These are phyloP conservation scores for Psilopogon haemacephalus DNA, from an alignment of 2,113 vertebrate genomes.

Conservation along the genomic window DNA sequence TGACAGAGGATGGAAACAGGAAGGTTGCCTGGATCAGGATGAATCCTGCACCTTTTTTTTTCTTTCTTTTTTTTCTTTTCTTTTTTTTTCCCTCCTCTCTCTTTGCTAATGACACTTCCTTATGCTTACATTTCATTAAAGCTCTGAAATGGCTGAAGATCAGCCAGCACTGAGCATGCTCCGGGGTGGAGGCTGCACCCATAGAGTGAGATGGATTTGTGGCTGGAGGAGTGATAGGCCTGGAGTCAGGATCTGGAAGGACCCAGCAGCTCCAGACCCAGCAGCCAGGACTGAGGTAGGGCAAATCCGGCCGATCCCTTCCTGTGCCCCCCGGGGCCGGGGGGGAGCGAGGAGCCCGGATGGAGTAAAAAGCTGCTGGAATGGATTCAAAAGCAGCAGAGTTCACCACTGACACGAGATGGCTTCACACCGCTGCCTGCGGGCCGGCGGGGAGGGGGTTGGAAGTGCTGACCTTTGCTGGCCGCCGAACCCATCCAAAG, in stretches of 20 bases:
- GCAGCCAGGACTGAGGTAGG: slow-evolving; percentile 59
- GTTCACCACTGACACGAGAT: slow-evolving; percentile 46
- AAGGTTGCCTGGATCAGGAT: background rate
- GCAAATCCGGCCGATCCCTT: background rate
- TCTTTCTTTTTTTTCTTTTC: rapidly evolving
- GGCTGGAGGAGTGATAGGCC: slow-evolving; percentile 71
- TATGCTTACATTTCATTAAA: slow-evolving; percentile 72
- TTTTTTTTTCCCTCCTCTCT: background rate
- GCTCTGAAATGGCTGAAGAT: slow-evolving; percentile 77
- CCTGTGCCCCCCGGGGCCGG: background rate
- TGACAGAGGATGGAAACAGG: slow-evolving; percentile 2
- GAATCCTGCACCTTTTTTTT: background rate
- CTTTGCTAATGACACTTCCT: slow-evolving; percentile 71
- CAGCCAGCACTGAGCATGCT: slow-evolving; percentile 77
- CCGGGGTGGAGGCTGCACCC: slow-evolving; percentile 73
- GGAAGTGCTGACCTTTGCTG: slow-evolving; percentile 24
- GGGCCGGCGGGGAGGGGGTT: slow-evolving; percentile 14
- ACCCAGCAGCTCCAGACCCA: slow-evolving; percentile 8
- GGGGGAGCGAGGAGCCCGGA: slow-evolving; percentile 30
- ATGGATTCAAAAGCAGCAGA: slow-evolving; percentile 38
- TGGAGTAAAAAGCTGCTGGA: slow-evolving; percentile 37
- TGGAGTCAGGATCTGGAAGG: slow-evolving; percentile 62
- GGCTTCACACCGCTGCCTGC: slow-evolving; percentile 50
- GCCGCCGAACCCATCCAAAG: background rate
- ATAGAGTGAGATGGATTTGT: slow-evolving; percentile 73